Percentiles rank a stretch among this genome's conserved stretches.
Evolutionary conservation across 1,140 invertebrate genomes (phyloP).

Genomic region (Lasaia peninsularis): DNA sequence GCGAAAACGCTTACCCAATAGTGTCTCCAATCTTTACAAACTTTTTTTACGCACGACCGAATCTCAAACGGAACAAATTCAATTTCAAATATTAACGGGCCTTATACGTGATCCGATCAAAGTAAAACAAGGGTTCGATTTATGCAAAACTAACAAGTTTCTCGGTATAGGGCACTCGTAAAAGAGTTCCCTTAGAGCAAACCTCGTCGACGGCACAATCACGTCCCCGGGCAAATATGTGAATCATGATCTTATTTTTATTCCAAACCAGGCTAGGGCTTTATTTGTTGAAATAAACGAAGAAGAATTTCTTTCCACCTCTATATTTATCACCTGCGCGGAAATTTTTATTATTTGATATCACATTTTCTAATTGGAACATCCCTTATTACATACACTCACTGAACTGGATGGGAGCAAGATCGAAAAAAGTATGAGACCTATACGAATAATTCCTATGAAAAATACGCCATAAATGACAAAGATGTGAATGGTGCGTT

Average conservation of each 20-base stretch:
- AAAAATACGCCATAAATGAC: too few relatives aligned
- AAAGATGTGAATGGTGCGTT: too few relatives aligned
- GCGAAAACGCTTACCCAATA: background rate
- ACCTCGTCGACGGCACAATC: slow-evolving; percentile 32
- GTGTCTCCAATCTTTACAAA: slow-evolving; percentile 10
- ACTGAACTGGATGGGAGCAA: too few relatives aligned
- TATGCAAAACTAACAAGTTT: slow-evolving; percentile 38
- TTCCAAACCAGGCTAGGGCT: background rate
- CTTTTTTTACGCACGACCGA: slow-evolving; percentile 5
- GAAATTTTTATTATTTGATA: too few relatives aligned
- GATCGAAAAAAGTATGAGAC: too few relatives aligned
- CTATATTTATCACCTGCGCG: too few relatives aligned
- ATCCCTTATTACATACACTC: too few relatives aligned
- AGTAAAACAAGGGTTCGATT: slow-evolving; percentile 31
- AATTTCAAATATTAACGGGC: slow-evolving; percentile 26
- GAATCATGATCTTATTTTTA: slow-evolving; percentile 18
- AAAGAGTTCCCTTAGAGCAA: slow-evolving; percentile 28
- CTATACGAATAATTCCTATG: too few relatives aligned
- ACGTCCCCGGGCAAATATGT: slow-evolving; percentile 49
- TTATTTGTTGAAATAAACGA: background rate
- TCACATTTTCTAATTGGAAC: too few relatives aligned
- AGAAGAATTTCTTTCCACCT: too few relatives aligned
- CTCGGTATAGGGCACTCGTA: slow-evolving; percentile 29
- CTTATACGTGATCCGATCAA: slow-evolving; percentile 23
- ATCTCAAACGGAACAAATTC: slow-evolving; percentile 25